These are phyloP conservation scores for Mionectes macconnelli DNA, from an alignment of 2,113 vertebrate species.

Conservation along the genomic window DNA sequence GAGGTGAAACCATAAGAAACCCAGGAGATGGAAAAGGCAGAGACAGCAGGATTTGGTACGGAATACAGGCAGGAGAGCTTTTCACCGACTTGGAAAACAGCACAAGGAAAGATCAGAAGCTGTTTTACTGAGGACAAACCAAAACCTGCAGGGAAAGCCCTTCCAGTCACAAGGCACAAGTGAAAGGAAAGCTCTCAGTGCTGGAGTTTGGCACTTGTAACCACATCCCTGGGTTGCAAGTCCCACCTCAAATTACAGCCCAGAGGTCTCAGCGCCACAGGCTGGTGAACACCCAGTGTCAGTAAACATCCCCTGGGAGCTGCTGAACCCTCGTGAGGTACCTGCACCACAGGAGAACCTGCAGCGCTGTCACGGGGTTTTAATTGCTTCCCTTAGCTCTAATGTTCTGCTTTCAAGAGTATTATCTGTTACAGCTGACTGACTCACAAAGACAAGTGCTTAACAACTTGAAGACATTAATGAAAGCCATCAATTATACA, in stretches of 20 bases:
- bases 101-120: neutral
- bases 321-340: fast-evolving
- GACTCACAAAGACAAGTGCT: neutral
- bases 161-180: neutral
- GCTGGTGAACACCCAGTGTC: fast-evolving
- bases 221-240: fast-evolving
- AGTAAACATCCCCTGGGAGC: neutral
- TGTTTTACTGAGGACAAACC: neutral
- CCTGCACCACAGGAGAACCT: neutral
- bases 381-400: neutral
- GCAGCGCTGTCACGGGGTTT: neutral
- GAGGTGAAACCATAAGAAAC: neutral
- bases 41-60: neutral
- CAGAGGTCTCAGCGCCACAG: neutral
- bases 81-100: neutral
- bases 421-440: neutral
- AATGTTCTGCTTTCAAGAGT: neutral
- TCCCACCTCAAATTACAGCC: fast-evolving
- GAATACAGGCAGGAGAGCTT: fast-evolving
- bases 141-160: neutral
- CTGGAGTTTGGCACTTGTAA: fast-evolving
- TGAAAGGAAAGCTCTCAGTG: fast-evolving
- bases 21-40: neutral
- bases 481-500: neutral
- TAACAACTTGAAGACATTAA: neutral